Base-by-base conservation (phyloP, 2,888 invertebrate species). In the Hydroisotoma schaefferi region DNA sequence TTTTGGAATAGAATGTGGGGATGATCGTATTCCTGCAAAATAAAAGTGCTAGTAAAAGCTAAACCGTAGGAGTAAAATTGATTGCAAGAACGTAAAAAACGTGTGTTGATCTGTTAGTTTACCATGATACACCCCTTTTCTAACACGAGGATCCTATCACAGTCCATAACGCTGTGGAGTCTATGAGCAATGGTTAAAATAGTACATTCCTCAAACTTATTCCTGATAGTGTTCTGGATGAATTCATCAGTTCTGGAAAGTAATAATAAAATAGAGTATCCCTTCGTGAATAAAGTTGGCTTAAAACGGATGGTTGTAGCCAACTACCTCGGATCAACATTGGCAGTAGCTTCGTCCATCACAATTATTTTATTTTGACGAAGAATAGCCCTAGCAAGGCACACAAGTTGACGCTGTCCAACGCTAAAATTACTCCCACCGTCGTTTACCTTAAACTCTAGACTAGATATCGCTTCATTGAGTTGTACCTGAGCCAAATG, bases 191-290 rank as follows among this genome's bases (percentile, higher is more conserved):
- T 0, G 93, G 94, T 44, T 94, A 77, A 27, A 10, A 94, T 92
- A 0, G 93, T 92, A 77, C 91, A 93, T 22, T 85, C 79, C 15
- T 81, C 81, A 75, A 94, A 94, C 74, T 88, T 87, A 43, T 80
- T 81, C 57, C 91, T 81, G 58, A 93, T 91, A 0, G 92, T 90
- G 74, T 81, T 82, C 77, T 92, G 93, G 73, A 93, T 93, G 59
- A 93, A 81, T 49, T 83, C 83, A 77, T 93, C 92, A n/a, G 92
- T 93, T 76, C 86, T 87, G 71, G 12, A 20, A 66, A 70, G 63
- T n/a, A 51, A 25, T 28, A 47, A 18, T 22, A 29, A 44, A 40
- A 26, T 25, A 4, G n/a, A n/a, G n/a, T n/a, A n/a, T n/a, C n/a
- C n/a, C n/a, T n/a, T n/a, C n/a, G n/a, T n/a, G n/a, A n/a, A n/a